Percentiles rank a stretch among this genome's conserved stretches.
Evolutionary conservation across 2,113 vertebrate species (phyloP).

Genomic region (Siphamia tubifer): DNA sequence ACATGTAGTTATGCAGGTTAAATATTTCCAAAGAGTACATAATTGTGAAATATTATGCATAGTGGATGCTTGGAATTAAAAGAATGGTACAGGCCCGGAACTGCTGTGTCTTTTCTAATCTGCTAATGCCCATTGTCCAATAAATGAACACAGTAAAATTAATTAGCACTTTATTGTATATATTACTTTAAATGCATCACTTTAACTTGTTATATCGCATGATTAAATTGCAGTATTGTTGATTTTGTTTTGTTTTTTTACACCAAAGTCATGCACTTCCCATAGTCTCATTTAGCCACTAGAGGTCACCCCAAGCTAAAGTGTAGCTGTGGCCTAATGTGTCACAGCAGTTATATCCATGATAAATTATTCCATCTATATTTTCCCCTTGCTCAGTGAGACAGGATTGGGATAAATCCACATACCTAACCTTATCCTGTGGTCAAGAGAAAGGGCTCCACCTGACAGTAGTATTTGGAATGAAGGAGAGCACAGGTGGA

Average conservation of each 20-base stretch:
- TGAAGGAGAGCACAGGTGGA: conserved; percentile 39
- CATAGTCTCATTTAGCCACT: conserved; percentile 42
- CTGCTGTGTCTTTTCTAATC: too few species aligned
- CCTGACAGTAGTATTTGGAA: conserved; percentile 21
- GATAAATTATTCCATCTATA: conserved; percentile 31
- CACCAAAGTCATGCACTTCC: neutral
- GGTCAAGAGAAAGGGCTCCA: conserved; percentile 12
- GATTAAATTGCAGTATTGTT: neutral
- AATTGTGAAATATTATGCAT: too few species aligned
- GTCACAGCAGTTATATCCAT: neutral
- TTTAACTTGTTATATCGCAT: neutral
- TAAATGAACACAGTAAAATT: too few species aligned
- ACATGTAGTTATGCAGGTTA: too few species aligned
- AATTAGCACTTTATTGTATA: too few species aligned
- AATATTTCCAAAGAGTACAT: too few species aligned
- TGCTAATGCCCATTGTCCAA: too few species aligned
- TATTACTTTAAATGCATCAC: too few species aligned
- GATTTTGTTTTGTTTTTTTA: too few species aligned
- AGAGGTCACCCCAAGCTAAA: conserved; percentile 67
- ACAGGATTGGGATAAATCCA: conserved; percentile 20
- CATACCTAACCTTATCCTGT: conserved; percentile 14
- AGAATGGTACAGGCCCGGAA: too few species aligned
- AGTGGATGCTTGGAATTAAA: too few species aligned
- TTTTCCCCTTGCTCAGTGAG: conserved; percentile 16
- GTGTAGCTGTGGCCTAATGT: conserved; percentile 9